These are phyloP conservation scores for Paratrypauchen microcephalus DNA, from an alignment of 2,797 vertebrate species.

Conservation along the genomic window DNA sequence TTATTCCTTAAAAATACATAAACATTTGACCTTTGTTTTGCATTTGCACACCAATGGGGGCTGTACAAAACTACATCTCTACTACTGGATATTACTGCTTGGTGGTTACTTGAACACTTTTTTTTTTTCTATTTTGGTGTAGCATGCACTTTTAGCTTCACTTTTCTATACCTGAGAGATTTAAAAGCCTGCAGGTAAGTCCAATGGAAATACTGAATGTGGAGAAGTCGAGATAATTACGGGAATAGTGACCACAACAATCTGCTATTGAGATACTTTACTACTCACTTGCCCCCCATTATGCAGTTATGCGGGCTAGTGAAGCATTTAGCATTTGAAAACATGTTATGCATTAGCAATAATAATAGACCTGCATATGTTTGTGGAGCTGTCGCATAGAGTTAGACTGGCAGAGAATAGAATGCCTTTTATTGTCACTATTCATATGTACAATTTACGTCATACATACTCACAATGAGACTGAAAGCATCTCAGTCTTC, in stretches of 20 bases:
- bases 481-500: too few species aligned
- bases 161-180: slow-evolving; percentile 34
- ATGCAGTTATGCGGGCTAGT: slow-evolving; percentile 29
- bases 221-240: slow-evolving; percentile 41
- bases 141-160: not conserved
- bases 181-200: slow-evolving; percentile 23
- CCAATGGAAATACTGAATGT: slow-evolving; percentile 18
- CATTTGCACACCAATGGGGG: not conserved
- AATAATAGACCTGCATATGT: slow-evolving; percentile 27
- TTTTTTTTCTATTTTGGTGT: slow-evolving; percentile 18
- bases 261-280: slow-evolving; percentile 45
- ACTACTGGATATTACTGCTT: slow-evolving; percentile 28
- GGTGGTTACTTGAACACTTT: slow-evolving; percentile 15
- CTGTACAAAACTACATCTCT: slow-evolving; percentile 4
- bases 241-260: slow-evolving; percentile 21
- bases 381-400: slow-evolving; percentile 6
- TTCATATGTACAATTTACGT: too few species aligned
- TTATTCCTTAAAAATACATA: slow-evolving; percentile 10
- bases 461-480: too few species aligned
- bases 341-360: slow-evolving; percentile 11
- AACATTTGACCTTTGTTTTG: slow-evolving; percentile 1
- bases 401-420: not conserved
- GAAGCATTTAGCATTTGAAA: slow-evolving; percentile 25
- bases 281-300: slow-evolving; percentile 44
- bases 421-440: too few species aligned